These are phyloP conservation scores for Mamestra brassicae DNA, from an alignment of 2,888 invertebrate species.

Conservation along the genomic window DNA sequence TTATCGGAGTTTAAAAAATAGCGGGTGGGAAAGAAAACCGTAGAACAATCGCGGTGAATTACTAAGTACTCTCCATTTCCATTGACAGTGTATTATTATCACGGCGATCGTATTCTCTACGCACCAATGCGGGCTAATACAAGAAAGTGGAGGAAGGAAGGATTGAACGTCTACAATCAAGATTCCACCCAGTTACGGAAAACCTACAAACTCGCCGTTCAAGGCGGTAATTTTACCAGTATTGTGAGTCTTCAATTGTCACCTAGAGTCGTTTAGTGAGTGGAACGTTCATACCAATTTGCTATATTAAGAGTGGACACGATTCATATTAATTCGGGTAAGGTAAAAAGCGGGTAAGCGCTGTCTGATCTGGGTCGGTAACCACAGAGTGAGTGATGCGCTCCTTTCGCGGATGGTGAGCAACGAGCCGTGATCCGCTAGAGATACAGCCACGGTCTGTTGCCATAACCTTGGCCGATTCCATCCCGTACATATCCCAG, in stretches of 20 bases:
- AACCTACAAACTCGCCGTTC: conserved; percentile 7
- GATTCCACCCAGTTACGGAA: conserved; percentile 21
- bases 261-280: conserved; percentile 68
- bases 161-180: conserved; percentile 35
- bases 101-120: conserved; percentile 68
- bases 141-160: conserved; percentile 46
- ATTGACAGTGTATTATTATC: conserved; percentile 75
- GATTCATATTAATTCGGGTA: conserved; percentile 75
- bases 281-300: conserved; percentile 72
- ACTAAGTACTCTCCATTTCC: conserved; percentile 75
- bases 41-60: conserved; percentile 78
- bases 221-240: conserved; percentile 31
- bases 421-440: conserved; percentile 84
- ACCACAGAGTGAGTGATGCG: conserved; percentile 71
- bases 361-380: conserved; percentile 83
- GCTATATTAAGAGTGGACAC: conserved; percentile 70
- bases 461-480: conserved; percentile 85
- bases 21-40: conserved; percentile 80
- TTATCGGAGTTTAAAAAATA: conserved; percentile 70
- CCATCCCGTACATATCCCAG: conserved; percentile 83
- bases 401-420: conserved; percentile 82
- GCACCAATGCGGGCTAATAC: conserved; percentile 47
- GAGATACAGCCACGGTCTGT: conserved; percentile 86
- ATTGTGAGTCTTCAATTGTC: conserved; percentile 35
- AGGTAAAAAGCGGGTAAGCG: conserved; percentile 81